Percentiles rank a stretch among this genome's conserved stretches.
Evolutionary conservation across 2,797 vertebrate species (phyloP).

Genomic region (Eurystomus glaucurus): DNA sequence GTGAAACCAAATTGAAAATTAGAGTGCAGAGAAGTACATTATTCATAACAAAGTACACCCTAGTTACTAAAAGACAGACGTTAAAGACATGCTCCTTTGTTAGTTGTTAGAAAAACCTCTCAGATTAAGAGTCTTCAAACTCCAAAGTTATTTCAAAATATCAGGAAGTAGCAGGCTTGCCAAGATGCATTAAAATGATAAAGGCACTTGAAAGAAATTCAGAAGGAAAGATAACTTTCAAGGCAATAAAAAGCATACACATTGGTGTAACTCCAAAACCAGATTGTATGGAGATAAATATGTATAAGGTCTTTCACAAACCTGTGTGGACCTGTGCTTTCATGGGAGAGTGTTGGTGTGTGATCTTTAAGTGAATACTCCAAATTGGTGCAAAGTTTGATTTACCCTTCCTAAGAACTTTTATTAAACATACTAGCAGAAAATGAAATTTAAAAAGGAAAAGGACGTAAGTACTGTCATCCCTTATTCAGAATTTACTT

Average conservation of each 20-base stretch:
- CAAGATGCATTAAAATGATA: slow-evolving; percentile 51
- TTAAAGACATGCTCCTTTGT: background rate
- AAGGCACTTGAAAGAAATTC: slow-evolving; percentile 53
- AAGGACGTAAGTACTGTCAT: background rate
- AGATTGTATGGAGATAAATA: slow-evolving; percentile 11
- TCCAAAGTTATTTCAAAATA: slow-evolving; percentile 16
- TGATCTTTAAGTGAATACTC: background rate
- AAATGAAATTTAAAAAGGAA: background rate
- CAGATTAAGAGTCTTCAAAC: background rate
- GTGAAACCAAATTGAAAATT: background rate
- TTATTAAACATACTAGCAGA: background rate
- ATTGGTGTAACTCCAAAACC: slow-evolving; percentile 13
- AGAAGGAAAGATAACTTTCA: slow-evolving; percentile 28
- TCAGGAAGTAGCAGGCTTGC: slow-evolving; percentile 11
- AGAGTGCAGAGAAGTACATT: background rate
- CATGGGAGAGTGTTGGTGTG: background rate
- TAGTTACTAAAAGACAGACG: background rate
- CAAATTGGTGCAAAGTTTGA: background rate
- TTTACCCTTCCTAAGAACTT: background rate
- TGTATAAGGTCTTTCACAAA: background rate
- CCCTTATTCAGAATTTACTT: background rate
- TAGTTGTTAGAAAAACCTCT: background rate
- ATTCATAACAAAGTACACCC: background rate
- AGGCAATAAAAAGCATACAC: slow-evolving; percentile 26
- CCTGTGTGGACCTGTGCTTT: background rate